phyloP scores from a whole-genome alignment of 1,140 invertebrate genomes.

The Centruroides sculpturatus region DNA sequence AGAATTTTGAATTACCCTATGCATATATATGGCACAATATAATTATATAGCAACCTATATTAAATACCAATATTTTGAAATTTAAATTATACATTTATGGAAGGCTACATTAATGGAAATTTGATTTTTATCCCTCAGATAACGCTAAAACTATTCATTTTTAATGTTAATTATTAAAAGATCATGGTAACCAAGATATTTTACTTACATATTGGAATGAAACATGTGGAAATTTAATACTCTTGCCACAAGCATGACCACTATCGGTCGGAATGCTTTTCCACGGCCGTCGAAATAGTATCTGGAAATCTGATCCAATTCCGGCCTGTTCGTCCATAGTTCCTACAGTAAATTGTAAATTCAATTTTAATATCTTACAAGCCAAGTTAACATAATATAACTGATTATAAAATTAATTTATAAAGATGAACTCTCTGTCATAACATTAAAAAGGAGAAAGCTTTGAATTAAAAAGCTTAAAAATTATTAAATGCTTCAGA shows the following conservation, averaged over 20 bases:
- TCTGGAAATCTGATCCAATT: constrained; percentile 70
- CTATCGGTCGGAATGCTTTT: constrained; percentile 84
- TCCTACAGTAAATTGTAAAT: constrained; percentile 39
- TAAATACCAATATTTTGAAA: too few species aligned
- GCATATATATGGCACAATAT: too few species aligned
- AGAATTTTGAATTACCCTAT: too few species aligned
- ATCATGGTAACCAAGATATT: background rate
- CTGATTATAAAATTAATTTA: background rate
- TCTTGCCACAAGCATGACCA: constrained; percentile 76
- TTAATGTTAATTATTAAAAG: background rate
- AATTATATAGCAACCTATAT: too few species aligned
- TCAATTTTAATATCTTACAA: background rate
- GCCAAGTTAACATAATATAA: background rate
- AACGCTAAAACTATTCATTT: background rate
- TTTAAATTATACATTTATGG: background rate
- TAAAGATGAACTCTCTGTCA: too few species aligned
- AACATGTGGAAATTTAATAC: constrained; percentile 78
- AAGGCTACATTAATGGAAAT: background rate
- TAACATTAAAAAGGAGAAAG: too few species aligned
- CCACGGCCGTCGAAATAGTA: constrained; percentile 96
- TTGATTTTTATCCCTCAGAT: background rate
- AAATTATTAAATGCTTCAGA: too few species aligned
- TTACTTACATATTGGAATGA: constrained; percentile 33
- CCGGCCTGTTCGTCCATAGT: constrained; percentile 60
- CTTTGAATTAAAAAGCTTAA: too few species aligned